Evolutionary conservation across 2,113 vertebrate species (phyloP).

Genomic region (Osmerus mordax): DNA sequence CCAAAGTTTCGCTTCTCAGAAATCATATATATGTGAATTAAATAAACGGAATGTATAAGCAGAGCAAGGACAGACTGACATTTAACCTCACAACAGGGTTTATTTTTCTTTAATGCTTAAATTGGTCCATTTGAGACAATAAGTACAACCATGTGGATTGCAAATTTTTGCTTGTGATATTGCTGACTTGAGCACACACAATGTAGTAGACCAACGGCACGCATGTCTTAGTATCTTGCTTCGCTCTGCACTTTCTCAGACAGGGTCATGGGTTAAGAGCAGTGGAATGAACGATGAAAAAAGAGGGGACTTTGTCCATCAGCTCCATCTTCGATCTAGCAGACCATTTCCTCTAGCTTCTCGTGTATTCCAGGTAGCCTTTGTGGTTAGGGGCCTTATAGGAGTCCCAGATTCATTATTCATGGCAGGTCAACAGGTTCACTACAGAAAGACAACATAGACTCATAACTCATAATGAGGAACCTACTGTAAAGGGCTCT

Average conservation of each 20-base stretch:
- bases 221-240: slow-evolving; percentile 36
- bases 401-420: slow-evolving; percentile 70
- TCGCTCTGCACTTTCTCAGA: slow-evolving; percentile 60
- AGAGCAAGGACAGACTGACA: background rate
- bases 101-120: too few relatives aligned
- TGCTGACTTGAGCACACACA: too few relatives aligned
- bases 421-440: slow-evolving; percentile 67
- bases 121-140: too few relatives aligned
- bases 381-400: slow-evolving; percentile 59
- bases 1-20: background rate
- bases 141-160: too few relatives aligned
- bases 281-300: slow-evolving; percentile 24
- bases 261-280: slow-evolving; percentile 70
- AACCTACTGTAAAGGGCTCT: slow-evolving; percentile 16
- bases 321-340: slow-evolving; percentile 54
- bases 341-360: slow-evolving; percentile 69
- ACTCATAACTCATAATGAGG: slow-evolving; percentile 46
- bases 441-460: slow-evolving; percentile 64
- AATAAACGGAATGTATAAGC: background rate
- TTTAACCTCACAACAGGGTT: too few relatives aligned
- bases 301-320: slow-evolving; percentile 41
- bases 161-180: too few relatives aligned
- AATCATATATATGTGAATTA: background rate
- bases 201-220: slow-evolving; percentile 12
- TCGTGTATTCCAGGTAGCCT: slow-evolving; percentile 65